Evolutionary conservation across 1,140 invertebrate genomes (phyloP), one percentile per base, ranked within the genome.

Genomic region (Oscheius sp.): DNA sequence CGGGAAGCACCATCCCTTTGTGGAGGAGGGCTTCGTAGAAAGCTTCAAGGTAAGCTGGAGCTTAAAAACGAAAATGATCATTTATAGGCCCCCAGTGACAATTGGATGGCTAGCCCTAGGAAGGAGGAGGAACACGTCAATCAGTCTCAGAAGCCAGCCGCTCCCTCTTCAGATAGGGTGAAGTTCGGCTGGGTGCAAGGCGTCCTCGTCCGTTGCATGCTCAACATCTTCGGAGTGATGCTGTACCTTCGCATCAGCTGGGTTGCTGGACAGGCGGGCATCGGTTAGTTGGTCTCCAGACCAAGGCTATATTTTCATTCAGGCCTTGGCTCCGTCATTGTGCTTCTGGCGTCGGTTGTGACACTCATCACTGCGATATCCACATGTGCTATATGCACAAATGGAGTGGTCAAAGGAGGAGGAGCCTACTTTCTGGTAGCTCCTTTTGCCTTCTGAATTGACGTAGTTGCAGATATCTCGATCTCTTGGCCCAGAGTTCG

Each of bases 371-470:
- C 95, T 4, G 93, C 95, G 0, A 88, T 97, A 20, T 97, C 94
- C 28, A 91, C 97, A 86, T 95, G 93, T 72, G 95, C 95, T 71
- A 97, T 98, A 79, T 93, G 93, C 83, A 98, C 95, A 75, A 98
- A 99, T 87, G 95, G 95, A 69, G 93, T 95, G 88, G 95, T 98
- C 61, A 95, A 95, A 90, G 95, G 94, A 89, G 95, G 94, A 93
- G 87, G 86, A 46, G 79, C 78, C 3, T 83, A 84, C 72, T 84
- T 84, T 65, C 49, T 84, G n/a, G n/a, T n/a, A 70, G 74, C 80
- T 26, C 20, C 23, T 66, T 23, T 67, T 23, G 46, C 55, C 18
- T 7, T 77, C 29, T 32, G 4, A 68, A 79, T 95, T 92, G 94
- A 85, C 7, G 94, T 7, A n/a, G 7, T 42, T 42, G 88, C n/a